phyloP scores from a whole-genome alignment of 2,888 invertebrate genomes.

The Rhogogaster chlorosoma region DNA sequence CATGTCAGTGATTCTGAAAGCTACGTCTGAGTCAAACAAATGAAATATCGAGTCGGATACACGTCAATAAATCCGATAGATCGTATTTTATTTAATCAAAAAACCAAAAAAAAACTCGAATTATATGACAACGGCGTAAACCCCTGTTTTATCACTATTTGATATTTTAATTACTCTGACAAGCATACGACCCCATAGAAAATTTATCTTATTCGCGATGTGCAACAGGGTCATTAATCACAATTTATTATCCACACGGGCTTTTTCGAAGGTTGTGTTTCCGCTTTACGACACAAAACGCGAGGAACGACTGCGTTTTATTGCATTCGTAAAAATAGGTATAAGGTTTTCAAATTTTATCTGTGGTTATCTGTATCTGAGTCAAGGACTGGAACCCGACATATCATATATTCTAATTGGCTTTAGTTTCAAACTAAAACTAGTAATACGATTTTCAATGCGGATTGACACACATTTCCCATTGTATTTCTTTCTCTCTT shows the following conservation, averaged over 20 bases:
- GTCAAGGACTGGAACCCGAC: not conserved
- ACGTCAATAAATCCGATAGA: not conserved
- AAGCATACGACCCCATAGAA: not conserved
- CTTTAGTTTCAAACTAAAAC: not conserved
- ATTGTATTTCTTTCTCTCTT: not conserved
- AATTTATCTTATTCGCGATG: not conserved
- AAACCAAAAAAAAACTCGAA: not conserved
- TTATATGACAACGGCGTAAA: not conserved
- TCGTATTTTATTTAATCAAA: not conserved
- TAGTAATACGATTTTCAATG: not conserved
- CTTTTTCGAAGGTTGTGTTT: not conserved
- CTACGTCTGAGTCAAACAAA: not conserved
- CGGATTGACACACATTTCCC: not conserved
- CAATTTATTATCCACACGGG: not conserved
- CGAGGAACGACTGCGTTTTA: not conserved
- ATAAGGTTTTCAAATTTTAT: not conserved
- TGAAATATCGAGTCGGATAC: constrained; percentile 6
- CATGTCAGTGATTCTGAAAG: not conserved
- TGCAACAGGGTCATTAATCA: not conserved
- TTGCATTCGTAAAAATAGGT: not conserved
- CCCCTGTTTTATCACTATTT: not conserved
- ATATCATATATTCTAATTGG: not conserved
- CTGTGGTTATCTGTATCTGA: not conserved
- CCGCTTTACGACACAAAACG: not conserved
- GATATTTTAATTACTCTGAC: not conserved